A percentile compares a stretch with the other conserved stretches of the same genome.
Conservation (phyloP, 2,113 vertebrate species). For the Crocuta crocuta region DNA sequence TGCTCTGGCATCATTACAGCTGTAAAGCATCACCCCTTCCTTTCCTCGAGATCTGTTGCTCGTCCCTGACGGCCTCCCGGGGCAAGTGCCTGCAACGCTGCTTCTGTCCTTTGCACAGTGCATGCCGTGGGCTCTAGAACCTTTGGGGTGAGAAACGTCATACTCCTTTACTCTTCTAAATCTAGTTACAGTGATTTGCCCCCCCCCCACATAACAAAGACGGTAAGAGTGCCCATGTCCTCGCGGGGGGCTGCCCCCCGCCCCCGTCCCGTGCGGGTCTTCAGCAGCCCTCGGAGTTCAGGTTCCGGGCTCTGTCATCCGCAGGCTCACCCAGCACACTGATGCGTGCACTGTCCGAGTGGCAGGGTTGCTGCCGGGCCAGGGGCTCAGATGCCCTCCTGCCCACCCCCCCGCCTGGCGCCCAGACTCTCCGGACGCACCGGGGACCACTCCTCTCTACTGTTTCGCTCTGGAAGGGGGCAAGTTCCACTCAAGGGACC, state of each 20-base stretch:
- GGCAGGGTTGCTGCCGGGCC: background rate
- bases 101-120: background rate
- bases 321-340: rapidly evolving
- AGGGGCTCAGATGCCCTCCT: background rate
- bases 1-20: rapidly evolving
- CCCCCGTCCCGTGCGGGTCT: background rate
- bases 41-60: background rate
- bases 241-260: background rate
- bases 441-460: background rate
- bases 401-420: no score
- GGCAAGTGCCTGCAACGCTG: background rate
- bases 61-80: background rate
- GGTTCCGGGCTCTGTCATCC: no score
- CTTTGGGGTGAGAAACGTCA: background rate
- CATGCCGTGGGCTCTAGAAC: rapidly evolving
- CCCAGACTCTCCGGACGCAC: background rate
- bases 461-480: background rate
- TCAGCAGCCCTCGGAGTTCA: rapidly evolving
- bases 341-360: background rate
- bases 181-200: background rate
- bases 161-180: background rate
- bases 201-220: background rate
- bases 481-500: background rate
- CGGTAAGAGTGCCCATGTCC: background rate
- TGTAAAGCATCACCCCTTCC: background rate